Percentiles rank a stretch among this genome's conserved stretches.
These are phyloP conservation scores for Trochalopteron elliotii DNA, from an alignment of 2,113 vertebrate genomes.

Conservation along the genomic window DNA sequence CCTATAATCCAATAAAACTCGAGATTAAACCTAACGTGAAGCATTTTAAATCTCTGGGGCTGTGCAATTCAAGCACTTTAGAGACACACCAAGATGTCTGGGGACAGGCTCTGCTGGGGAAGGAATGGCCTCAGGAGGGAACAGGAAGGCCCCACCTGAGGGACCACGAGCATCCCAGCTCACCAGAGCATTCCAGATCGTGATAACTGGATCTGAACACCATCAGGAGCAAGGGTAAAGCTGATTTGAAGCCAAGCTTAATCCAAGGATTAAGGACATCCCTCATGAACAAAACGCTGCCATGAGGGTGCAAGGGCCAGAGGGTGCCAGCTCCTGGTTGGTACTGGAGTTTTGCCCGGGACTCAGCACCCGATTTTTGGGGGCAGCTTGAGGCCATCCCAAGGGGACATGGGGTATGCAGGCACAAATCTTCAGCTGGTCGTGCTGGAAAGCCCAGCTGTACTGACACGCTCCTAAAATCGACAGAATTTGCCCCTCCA, in stretches of 20 bases:
- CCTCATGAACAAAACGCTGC: not conserved
- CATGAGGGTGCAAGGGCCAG: rapidly evolving
- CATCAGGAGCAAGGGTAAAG: not conserved
- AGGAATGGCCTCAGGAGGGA: not conserved
- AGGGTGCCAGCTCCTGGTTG: not conserved
- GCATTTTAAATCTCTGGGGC: not conserved
- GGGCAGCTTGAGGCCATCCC: not conserved
- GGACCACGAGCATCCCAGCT: rapidly evolving
- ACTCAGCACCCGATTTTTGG: not conserved
- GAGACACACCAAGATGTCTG: not conserved
- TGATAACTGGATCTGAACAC: not conserved
- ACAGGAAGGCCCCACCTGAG: not conserved
- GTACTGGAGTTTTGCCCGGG: not conserved
- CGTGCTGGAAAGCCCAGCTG: not conserved
- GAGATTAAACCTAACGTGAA: rapidly evolving
- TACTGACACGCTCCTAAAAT: not conserved
- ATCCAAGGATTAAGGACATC: not conserved
- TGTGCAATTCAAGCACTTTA: not conserved
- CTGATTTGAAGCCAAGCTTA: not conserved
- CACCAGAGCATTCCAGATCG: too few species aligned
- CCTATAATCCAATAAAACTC: not conserved
- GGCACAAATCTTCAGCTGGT: not conserved
- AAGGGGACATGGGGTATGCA: not conserved
- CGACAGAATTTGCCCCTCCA: not conserved
- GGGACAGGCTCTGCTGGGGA: not conserved